phyloP scores from a whole-genome alignment of 2,797 vertebrate species.

The Tolypeutes matacus region DNA sequence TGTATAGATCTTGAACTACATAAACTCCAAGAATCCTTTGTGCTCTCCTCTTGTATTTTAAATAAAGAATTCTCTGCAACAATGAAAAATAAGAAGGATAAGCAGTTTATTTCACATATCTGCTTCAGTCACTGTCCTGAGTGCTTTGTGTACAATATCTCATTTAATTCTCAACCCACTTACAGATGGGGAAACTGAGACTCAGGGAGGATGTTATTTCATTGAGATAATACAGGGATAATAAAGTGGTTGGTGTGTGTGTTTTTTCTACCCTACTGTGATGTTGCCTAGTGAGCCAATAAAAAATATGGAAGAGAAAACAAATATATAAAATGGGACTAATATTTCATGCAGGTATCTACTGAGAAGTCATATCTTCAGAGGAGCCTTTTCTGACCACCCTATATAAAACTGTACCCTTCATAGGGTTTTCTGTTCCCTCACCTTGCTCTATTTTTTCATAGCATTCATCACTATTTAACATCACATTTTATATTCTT shows the following conservation, averaged over 20 bases:
- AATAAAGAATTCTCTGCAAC: neutral
- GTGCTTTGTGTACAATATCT: neutral
- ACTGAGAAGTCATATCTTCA: neutral
- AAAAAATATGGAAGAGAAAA: neutral
- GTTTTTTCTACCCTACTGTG: neutral
- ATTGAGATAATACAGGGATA: neutral
- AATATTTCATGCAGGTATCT: neutral
- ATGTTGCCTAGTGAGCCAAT: neutral
- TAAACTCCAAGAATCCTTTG: neutral
- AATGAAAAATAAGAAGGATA: neutral
- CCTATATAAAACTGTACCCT: neutral
- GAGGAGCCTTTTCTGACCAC: neutral
- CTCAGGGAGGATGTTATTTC: neutral
- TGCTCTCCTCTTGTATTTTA: neutral
- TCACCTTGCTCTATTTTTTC: neutral
- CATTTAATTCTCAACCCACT: neutral
- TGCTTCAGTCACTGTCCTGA: neutral
- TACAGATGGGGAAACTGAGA: neutral
- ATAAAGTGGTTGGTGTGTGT: neutral
- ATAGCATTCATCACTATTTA: neutral
- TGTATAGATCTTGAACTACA: neutral
- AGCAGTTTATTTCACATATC: neutral
- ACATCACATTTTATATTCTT: neutral
- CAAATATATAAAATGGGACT: neutral
- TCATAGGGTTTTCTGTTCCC: neutral